Evolutionary conservation across 2,113 vertebrate genomes (phyloP).

Genomic region (Oncorhynchus tshawytscha): DNA sequence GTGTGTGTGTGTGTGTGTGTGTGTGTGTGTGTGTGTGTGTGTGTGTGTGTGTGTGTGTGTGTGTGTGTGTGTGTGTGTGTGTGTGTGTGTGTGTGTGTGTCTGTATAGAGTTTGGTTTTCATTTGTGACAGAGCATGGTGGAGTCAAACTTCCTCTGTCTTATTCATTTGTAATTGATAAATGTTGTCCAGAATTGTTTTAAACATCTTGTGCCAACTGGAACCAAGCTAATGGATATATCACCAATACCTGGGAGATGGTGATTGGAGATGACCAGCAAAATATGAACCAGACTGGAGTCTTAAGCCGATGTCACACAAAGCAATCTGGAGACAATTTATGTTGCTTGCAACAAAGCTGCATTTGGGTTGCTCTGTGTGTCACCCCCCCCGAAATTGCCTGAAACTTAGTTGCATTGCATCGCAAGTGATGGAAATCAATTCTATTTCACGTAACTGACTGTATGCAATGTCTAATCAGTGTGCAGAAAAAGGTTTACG

Average conservation of each 20-base stretch:
- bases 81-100: too few species aligned
- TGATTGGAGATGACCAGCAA: slow-evolving; percentile 54
- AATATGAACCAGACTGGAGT: slow-evolving; percentile 57
- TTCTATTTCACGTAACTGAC: too few species aligned
- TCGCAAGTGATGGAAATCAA: too few species aligned
- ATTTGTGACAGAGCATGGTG: slow-evolving; percentile 34
- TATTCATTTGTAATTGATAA: slow-evolving; percentile 45
- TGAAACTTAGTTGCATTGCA: too few species aligned
- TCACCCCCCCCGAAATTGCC: too few species aligned
- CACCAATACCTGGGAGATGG: slow-evolving; percentile 26
- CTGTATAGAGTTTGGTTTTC: slow-evolving; percentile 45
- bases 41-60: background rate
- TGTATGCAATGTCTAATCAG: too few species aligned
- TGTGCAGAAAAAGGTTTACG: too few species aligned
- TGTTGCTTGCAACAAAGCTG: too few species aligned
- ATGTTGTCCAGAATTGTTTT: slow-evolving; percentile 22
- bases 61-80: slow-evolving; percentile 19
- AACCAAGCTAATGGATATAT: slow-evolving; percentile 48
- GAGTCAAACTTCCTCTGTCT: slow-evolving; percentile 24
- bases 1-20: background rate
- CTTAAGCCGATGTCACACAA: background rate
- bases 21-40: background rate
- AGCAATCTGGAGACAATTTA: too few species aligned
- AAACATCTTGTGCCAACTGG: slow-evolving; percentile 34
- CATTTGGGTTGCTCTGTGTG: too few species aligned